phyloP scores from a whole-genome alignment of 2,888 invertebrate species.

The Elmis aenea region DNA sequence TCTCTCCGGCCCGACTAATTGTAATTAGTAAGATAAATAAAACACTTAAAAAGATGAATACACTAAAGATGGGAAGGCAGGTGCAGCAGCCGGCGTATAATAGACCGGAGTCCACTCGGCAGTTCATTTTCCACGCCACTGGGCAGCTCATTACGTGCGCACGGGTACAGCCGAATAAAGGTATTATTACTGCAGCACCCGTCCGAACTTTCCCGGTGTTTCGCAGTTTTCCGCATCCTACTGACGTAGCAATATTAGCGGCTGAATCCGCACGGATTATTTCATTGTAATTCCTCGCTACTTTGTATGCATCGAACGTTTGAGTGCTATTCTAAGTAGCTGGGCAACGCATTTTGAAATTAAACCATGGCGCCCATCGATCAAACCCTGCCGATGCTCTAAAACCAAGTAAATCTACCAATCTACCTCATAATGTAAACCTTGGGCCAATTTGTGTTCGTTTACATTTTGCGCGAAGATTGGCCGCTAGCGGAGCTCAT shows the following conservation, averaged over 20 bases:
- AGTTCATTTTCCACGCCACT: conserved; percentile 44
- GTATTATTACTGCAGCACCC: conserved; percentile 25
- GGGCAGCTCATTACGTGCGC: conserved; percentile 39
- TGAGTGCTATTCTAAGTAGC: too few relatives aligned
- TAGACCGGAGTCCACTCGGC: conserved; percentile 21
- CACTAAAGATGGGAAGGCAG: conserved; percentile 6
- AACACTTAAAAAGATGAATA: too few relatives aligned
- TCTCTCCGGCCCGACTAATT: too few relatives aligned
- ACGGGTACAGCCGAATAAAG: conserved; percentile 26
- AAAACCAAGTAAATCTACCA: conserved; percentile 32
- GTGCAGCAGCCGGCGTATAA: conserved; percentile 10
- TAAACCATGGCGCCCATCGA: conserved; percentile 13
- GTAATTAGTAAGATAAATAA: conserved; percentile 6
- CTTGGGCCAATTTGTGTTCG: conserved; percentile 42
- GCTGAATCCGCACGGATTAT: conserved; percentile 26
- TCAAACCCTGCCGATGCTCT: conserved; percentile 10
- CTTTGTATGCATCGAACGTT: conserved; percentile 19
- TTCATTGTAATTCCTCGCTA: conserved; percentile 15
- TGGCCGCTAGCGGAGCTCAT: conserved; percentile 35
- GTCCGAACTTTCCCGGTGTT: conserved; percentile 24
- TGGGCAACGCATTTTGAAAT: too few relatives aligned
- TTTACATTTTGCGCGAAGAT: conserved; percentile 40
- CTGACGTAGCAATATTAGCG: conserved; percentile 29
- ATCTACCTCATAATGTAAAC: conserved; percentile 35
- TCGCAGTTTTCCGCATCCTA: conserved; percentile 20